A percentile compares a stretch with the other conserved stretches of the same genome.
These are phyloP conservation scores for Bradypodion ventrale DNA, from an alignment of 2,797 vertebrate genomes.

Conservation along the genomic window DNA sequence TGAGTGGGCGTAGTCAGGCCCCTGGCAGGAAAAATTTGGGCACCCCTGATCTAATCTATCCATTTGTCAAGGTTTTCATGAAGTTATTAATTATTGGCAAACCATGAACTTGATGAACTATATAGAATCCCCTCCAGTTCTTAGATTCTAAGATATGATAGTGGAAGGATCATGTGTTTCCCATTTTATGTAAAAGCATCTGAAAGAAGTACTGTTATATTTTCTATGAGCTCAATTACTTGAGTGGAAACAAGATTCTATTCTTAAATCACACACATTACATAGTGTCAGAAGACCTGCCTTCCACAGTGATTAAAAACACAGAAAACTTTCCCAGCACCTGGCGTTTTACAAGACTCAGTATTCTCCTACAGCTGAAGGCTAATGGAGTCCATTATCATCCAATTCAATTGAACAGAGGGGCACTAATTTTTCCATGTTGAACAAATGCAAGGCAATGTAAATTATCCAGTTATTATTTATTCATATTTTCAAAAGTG, in stretches of 20 bases:
- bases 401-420: background rate
- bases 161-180: background rate
- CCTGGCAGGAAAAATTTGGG: too few relatives aligned
- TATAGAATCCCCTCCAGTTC: too few relatives aligned
- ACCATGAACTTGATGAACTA: too few relatives aligned
- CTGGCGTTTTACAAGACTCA: background rate
- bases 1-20: too few relatives aligned
- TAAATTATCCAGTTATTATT: background rate
- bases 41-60: too few relatives aligned
- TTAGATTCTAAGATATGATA: too few relatives aligned
- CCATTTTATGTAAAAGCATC: background rate
- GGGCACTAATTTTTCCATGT: background rate
- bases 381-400: background rate
- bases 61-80: background rate
- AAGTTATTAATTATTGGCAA: slow-evolving; percentile 12
- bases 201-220: background rate
- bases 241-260: background rate
- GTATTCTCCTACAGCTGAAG: background rate
- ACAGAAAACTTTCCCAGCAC: background rate
- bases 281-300: background rate
- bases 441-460: background rate
- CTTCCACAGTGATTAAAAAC: background rate
- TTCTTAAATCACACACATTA: background rate
- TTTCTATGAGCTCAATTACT: background rate
- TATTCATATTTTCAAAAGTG: background rate